These are phyloP conservation scores for Eupsilia transversa DNA, from an alignment of 2,888 invertebrate species.

Conservation along the genomic window DNA sequence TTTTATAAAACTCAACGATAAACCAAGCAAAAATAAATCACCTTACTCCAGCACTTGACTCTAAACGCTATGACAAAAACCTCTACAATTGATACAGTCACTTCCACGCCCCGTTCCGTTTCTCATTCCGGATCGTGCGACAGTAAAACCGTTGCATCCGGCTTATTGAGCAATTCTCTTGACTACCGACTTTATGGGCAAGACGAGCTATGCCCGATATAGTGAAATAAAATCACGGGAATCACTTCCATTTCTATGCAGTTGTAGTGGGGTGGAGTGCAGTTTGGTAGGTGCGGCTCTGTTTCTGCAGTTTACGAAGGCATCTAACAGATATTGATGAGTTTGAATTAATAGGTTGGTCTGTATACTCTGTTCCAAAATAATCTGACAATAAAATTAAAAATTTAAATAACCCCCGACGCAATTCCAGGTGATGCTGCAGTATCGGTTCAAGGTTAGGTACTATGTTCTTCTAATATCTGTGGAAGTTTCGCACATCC, in stretches of 20 bases:
- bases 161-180: constrained; percentile 64
- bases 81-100: constrained; percentile 51
- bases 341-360: neutral
- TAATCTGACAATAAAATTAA: too few species aligned
- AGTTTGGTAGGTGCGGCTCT: constrained; percentile 11
- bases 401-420: too few species aligned
- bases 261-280: neutral
- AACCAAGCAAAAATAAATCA: neutral
- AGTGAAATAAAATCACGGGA: constrained; percentile 58
- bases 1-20: neutral
- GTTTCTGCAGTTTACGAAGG: neutral
- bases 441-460: too few species aligned
- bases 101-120: constrained; percentile 51
- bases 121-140: constrained; percentile 45
- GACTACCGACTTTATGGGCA: constrained; percentile 56
- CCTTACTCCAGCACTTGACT: neutral
- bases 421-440: too few species aligned
- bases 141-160: constrained; percentile 61
- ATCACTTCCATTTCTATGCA: constrained; percentile 36
- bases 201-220: constrained; percentile 41
- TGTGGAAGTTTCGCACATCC: too few species aligned
- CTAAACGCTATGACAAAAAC: constrained; percentile 41
- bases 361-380: neutral
- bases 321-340: neutral
- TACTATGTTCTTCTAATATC: too few species aligned